Evolutionary conservation across 2,888 invertebrate genomes (phyloP).

Genomic region (Lumbricus terrestris): DNA sequence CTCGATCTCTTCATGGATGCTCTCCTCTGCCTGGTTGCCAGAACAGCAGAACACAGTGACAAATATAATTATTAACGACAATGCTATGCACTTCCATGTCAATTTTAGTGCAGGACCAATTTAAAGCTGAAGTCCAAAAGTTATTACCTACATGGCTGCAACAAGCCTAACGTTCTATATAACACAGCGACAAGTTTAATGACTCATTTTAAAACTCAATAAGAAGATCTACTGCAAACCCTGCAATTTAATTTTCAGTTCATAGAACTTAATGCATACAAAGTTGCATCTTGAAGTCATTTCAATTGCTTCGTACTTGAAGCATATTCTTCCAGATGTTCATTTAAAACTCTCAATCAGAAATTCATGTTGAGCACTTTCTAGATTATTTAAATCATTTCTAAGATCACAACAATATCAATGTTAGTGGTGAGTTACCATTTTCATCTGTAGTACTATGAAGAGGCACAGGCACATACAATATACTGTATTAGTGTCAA

Average conservation of each 20-base stretch:
- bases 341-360: too few species aligned
- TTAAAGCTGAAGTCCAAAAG: too few species aligned
- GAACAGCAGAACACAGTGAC: background rate
- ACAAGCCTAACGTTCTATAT: background rate
- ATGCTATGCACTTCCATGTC: too few species aligned
- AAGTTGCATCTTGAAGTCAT: background rate
- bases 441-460: too few species aligned
- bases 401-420: too few species aligned
- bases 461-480: too few species aligned
- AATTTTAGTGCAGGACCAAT: too few species aligned
- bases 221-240: background rate
- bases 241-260: background rate
- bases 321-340: background rate
- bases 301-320: background rate
- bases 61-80: too few species aligned
- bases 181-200: background rate
- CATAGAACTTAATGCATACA: background rate
- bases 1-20: constrained; percentile 84
- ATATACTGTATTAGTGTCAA: background rate
- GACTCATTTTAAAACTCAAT: background rate
- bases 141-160: too few species aligned
- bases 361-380: too few species aligned
- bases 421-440: too few species aligned
- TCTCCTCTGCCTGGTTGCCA: constrained; percentile 79
- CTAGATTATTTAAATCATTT: too few species aligned